Base-by-base conservation (phyloP, 92 coral and sea anemone species). In the Siderastrea radians region DNA sequence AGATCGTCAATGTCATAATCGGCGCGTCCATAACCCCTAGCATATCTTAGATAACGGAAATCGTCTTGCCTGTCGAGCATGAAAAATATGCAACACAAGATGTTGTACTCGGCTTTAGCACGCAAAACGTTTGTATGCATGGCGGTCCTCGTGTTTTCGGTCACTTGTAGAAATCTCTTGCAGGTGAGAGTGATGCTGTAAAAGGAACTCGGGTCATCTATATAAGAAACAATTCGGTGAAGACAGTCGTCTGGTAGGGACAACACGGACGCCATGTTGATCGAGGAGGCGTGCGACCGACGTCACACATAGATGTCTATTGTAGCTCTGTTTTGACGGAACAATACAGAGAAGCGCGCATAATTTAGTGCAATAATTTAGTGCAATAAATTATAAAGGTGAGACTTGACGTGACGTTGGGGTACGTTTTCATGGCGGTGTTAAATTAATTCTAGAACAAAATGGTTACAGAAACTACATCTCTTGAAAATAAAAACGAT, bases 21-120 rank as follows among this genome's bases (percentile, higher is more conserved):
- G 60, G 46, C 68, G 78, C 44, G 78, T 68, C 17, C 16, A 26
- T 14, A 14, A 61, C 16, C 66, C 3, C 6, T 14, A 13, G 2
- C 5, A 61, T 6, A 0, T 26, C 38, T 26, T 26, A 0, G 38
- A 26, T 26, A 26, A 26, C 38, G 38, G 38, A 7, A 53, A 4
- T 4, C 6, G 48, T 38, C 14, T 62, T 44, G 50, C 0, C 48
- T 47, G 74, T 67, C 38, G 19, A 67, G 12, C 1, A 73, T 71
- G 1, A 67, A 46, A 11, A 66, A 51, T 26, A 89, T 0, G 74
- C 58, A 75, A 51, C 70, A 49, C 86, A 61, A 84, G 53, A 86
- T 53, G 72, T 79, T 86, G 62, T 63, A 86, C 43, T 85, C 90
- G 14, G 93, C 90, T 72, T 90, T 90, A 15, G 15, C 43, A 57